Base-by-base conservation (phyloP, 2,797 vertebrate genomes). In the Tinamus major region DNA sequence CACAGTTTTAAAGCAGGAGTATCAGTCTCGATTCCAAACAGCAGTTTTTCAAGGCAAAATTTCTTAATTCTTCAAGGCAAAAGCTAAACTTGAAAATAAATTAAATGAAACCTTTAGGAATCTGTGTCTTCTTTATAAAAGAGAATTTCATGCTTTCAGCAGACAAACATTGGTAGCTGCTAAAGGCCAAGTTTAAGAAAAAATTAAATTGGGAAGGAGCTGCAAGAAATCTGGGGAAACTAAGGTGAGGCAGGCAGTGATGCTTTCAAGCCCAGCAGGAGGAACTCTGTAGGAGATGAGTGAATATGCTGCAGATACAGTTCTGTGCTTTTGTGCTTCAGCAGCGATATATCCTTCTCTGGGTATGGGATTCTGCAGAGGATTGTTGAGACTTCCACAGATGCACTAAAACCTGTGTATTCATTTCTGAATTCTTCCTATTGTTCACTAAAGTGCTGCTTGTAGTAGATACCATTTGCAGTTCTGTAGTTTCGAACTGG, bases 31-130 rank as follows among this genome's bases (percentile, higher is more conserved):
- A 27, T 94, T 92, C 67, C 44, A 53, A 72, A 67, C 13, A 79
- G n/a, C 2, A 2, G 21, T 65, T 94, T 33, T 92, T 93, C 37
- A 69, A 69, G n/a, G 75, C 53, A 84, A 81, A 88, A 79, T 71
- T 94, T 37, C 90, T 92, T 33, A 69, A 65, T 69, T 94, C 41
- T 92, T 93, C 37, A 69, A 69, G n/a, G 78, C 53, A 84, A 84
- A 86, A 79, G 37, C 51, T 64, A 29, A 86, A 77, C 19, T 58
- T 87, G 35, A 44, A 48, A 81, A 87, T 35, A 3, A 88, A 48
- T 87, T 89, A 19, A 86, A 1, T 61, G 56, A 89, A 89, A 79
- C 17, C n/a, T 69, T 79, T 51, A 70, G 77, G 49, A 89, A 89
- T 37, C 35, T 39, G 61, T 64, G 31, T 79, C 35, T 48, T 85